Evolutionary conservation across 2,797 vertebrate species (phyloP), one percentile per base, ranked within the genome.

Genomic region (Helicolenus hilgendorfi): DNA sequence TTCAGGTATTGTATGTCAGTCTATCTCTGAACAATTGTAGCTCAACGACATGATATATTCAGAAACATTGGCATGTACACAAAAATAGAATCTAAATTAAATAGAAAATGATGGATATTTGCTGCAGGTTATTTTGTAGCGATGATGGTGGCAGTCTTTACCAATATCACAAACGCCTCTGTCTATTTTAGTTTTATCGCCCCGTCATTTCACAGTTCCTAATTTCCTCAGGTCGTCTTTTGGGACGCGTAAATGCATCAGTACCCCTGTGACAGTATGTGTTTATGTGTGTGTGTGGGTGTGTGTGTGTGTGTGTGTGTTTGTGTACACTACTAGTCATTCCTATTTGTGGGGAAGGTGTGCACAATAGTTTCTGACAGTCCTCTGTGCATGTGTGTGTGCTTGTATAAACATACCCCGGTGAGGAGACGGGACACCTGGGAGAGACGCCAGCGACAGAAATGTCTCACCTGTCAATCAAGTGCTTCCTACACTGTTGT

Each of bases 381-480:
- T 78, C 62, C 41, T 77, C 27, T 59, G 53, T 59, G 84, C 22
- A 22, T 29, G 26, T 64, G 62, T 64, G 65, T 45, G 24, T 45
- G 27, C 4, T 35, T 29, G 56, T 67, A 20, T 63, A 36, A 77
- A 86, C 69, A 49, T 27, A 78, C 77, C 59, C 85, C 0, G 2
- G 83, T 53, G 85, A 81, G 89, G 60, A 75, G 83, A 87, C 18
- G 68, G 84, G 72, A 92, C 93, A 93, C 94, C 94, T 91, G 95
- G 94, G 96, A 96, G 74, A 92, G 56, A 91, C 20, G 41, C 56
- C 74, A 69, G 68, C 90, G 56, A 92, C 94, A 92, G 78, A 96
- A 96, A 94, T 94, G 94, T 92, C 94, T 94, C 93, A 96, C 92
- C 96, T 93, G 95, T 95, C 97, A 97, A 92, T 97, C 96, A 96